Conservation (phyloP, 2,888 invertebrate genomes). For the Caenorhabditis afra region DNA sequence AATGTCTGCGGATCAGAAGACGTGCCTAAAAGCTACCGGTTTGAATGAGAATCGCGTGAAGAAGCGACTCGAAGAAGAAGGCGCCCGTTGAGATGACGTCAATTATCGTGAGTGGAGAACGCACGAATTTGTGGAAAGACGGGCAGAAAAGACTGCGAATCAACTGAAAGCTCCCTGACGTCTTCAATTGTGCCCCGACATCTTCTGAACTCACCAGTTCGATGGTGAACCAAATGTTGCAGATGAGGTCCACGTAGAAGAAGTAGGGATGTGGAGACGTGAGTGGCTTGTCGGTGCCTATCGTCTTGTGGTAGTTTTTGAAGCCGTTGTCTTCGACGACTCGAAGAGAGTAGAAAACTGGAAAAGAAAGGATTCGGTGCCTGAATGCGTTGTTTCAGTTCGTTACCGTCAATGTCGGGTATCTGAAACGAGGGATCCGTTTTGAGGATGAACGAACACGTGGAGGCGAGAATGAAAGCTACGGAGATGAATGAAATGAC, state of each 20-base stretch:
- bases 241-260: slow-evolving; percentile 92
- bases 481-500: slow-evolving; percentile 93
- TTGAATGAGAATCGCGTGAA: slow-evolving; percentile 80
- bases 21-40: slow-evolving; percentile 63
- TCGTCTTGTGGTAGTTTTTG: slow-evolving; percentile 56
- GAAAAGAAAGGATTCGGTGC: slow-evolving; percentile 24
- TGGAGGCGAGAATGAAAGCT: slow-evolving; percentile 95
- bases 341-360: slow-evolving; percentile 63
- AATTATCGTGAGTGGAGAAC: slow-evolving; percentile 96
- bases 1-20: no score
- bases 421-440: slow-evolving; percentile 96
- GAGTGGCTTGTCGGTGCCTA: slow-evolving; percentile 71
- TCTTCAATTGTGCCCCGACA: no score
- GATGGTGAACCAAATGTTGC: slow-evolving; percentile 96
- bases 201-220: slow-evolving; percentile 84
- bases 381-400: background rate
- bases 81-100: slow-evolving; percentile 98
- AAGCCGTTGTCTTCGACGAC: slow-evolving; percentile 58
- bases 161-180: slow-evolving; percentile 58
- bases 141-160: slow-evolving; percentile 87
- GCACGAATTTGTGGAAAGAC: slow-evolving; percentile 87
- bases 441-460: slow-evolving; percentile 94
- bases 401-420: slow-evolving; percentile 83
- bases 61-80: slow-evolving; percentile 92
- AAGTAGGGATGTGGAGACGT: slow-evolving; percentile 84